A percentile compares a stretch with the other conserved stretches of the same genome.
These are phyloP conservation scores for Capreolus pygargus DNA, from an alignment of 2,113 vertebrate genomes.

Conservation along the genomic window DNA sequence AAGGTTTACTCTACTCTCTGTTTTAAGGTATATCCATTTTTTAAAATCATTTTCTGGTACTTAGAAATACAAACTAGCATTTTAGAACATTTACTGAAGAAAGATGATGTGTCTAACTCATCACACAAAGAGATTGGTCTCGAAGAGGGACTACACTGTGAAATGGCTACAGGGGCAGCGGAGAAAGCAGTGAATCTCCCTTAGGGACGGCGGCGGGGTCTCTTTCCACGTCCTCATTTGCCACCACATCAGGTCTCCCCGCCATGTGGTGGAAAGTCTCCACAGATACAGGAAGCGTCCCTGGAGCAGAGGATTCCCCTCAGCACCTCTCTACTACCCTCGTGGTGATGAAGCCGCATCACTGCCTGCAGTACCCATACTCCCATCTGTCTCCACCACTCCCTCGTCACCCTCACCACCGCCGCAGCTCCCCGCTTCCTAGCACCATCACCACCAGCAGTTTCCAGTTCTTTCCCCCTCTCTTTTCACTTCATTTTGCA, in stretches of 20 bases:
- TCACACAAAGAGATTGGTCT: background rate
- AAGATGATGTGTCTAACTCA: slow-evolving; percentile 23
- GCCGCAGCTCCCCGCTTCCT: background rate
- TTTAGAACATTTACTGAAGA: slow-evolving; percentile 37
- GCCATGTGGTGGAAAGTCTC: background rate
- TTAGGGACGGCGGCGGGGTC: background rate
- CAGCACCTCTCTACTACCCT: too few species aligned
- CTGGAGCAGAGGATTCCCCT: background rate
- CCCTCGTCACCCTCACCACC: background rate
- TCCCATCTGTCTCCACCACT: fast-evolving
- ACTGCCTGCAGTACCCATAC: fast-evolving
- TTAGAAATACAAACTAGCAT: slow-evolving; percentile 6
- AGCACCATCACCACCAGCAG: background rate
- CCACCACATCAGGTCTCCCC: background rate
- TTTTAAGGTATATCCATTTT: slow-evolving; percentile 26
- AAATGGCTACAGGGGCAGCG: background rate
- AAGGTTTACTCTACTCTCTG: background rate
- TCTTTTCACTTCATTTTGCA: background rate
- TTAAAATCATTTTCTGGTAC: slow-evolving; percentile 40
- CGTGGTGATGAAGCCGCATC: fast-evolving
- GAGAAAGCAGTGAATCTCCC: background rate
- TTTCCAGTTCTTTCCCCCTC: background rate
- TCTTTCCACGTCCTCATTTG: background rate
- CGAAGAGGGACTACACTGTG: background rate
- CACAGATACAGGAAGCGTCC: background rate